Base-by-base conservation (phyloP, 2,888 invertebrate genomes). In the Philaethria dido region DNA sequence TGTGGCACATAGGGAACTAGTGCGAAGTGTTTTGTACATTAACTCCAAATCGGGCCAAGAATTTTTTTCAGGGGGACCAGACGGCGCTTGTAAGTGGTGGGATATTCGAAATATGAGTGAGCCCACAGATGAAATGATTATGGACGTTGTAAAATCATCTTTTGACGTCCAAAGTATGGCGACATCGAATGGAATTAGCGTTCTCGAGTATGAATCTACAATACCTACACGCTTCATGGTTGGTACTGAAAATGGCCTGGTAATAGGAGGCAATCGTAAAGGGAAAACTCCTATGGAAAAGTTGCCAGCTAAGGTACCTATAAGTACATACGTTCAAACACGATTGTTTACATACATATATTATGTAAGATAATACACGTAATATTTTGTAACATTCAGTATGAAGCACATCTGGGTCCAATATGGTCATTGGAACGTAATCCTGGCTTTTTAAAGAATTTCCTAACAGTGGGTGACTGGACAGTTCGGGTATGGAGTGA, bases 391-490 rank as follows among this genome's bases (percentile, higher is more conserved):
- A 57, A 52, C 29, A 33, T 39, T 1, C 42, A 94, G 81, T 96
- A 94, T 77, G 84, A 87, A 16, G 94, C 96, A 9, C 97, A 98
- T 78, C 88, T 95, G 68, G 98, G 99, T 0, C 97, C 98, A 0
- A 96, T 99, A 1, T 95, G 96, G 80, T 94, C 97, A 5, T 91
- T 98, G 63, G 96, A 98, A 80, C 94, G 99, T 70, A 99, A 98
- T 91, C 97, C 98, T 0, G 96, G 95, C 33, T 98, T 98, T 88
- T 94, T 97, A 1, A 99, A 99, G 88, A 98, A 98, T 85, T 99
- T 99, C 86, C 90, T 99, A 68, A 97, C 98, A 0, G 96, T 99
- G 50, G 99, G 98, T 1, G 98, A 98, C 86, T 98, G 98, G 97
- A 97, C 97, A 50, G 96, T 97, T 0, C 94, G 96, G 75, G 96